Evolutionary conservation across 2,113 vertebrate genomes (phyloP).

Genomic region (Progne subis): DNA sequence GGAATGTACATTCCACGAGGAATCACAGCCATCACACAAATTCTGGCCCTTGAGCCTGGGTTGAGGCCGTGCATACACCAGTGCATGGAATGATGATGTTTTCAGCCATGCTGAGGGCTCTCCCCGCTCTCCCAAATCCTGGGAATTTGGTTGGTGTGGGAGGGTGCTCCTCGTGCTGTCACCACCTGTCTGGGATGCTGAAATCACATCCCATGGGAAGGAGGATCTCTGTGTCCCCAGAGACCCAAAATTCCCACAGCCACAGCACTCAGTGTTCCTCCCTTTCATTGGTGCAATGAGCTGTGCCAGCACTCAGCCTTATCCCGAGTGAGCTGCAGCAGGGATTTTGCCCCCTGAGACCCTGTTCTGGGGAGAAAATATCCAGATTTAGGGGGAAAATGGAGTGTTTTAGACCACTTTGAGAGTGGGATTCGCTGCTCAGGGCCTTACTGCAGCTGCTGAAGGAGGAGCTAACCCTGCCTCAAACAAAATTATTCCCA

Average conservation of each 20-base stretch:
- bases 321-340: neutral
- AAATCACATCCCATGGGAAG: neutral
- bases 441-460: neutral
- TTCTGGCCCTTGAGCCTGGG: neutral
- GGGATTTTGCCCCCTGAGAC: neutral
- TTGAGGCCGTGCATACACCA: neutral
- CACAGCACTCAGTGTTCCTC: accelerated
- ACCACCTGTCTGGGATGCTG: neutral
- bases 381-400: neutral
- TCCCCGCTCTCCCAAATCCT: neutral
- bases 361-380: neutral
- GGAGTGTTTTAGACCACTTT: accelerated
- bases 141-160: neutral
- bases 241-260: neutral
- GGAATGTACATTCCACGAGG: neutral
- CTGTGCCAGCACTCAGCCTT: neutral
- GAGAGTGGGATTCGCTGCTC: neutral
- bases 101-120: neutral
- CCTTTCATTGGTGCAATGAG: accelerated
- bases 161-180: neutral
- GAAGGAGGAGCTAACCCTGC: neutral
- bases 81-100: neutral
- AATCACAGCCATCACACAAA: neutral
- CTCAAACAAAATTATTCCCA: neutral
- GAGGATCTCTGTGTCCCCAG: neutral